Evolutionary conservation across 2,888 invertebrate species (phyloP).

Genomic region (Cephus rjabovi): DNA sequence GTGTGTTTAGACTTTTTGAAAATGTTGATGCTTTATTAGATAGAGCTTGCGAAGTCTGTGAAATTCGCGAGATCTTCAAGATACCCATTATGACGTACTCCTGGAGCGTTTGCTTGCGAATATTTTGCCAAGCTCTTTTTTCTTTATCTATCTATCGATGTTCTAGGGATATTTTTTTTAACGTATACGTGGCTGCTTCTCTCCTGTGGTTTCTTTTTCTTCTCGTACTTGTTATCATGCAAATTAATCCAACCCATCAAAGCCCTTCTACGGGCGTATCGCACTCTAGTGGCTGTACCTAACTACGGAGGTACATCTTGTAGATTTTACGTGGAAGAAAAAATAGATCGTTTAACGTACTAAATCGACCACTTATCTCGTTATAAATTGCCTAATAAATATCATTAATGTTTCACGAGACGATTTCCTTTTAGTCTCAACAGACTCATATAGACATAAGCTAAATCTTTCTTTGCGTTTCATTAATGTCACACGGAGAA

Average conservation of each 20-base stretch:
- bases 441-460: not conserved
- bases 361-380: slow-evolving; percentile 46
- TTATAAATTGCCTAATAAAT: slow-evolving; percentile 44
- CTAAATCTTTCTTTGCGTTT: not conserved
- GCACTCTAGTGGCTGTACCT: slow-evolving; percentile 1
- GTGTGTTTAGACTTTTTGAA: not conserved
- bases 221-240: slow-evolving; percentile 11
- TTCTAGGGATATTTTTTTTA: not conserved
- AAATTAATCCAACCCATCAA: slow-evolving; percentile 19
- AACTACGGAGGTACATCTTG: slow-evolving; percentile 1
- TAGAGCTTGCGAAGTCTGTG: not conserved
- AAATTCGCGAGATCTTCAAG: not conserved
- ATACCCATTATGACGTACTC: not conserved
- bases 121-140: not conserved
- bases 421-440: not conserved
- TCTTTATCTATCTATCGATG: not conserved
- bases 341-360: slow-evolving; percentile 39
- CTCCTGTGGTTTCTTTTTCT: not conserved
- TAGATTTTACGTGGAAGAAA: slow-evolving; percentile 18
- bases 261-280: slow-evolving; percentile 12
- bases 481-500: not conserved
- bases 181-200: not conserved
- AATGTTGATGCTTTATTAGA: not conserved
- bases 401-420: slow-evolving; percentile 12
- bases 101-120: not conserved